Base-by-base conservation (phyloP, 2,888 invertebrate genomes). In the Microplitis manilae region DNA sequence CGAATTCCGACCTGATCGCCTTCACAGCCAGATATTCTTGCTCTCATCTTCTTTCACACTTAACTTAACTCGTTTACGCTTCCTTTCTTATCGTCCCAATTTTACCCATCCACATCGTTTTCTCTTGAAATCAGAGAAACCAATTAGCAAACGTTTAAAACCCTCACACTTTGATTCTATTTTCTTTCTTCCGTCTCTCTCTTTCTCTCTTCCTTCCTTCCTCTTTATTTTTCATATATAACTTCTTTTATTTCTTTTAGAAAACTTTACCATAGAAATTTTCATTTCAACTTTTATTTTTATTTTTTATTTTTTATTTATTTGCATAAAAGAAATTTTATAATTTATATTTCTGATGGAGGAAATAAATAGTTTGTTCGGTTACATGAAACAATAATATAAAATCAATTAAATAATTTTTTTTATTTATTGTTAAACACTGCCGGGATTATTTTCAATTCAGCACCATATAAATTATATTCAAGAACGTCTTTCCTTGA, bases 1-100 rank as follows among this genome's bases (percentile, higher is more conserved):
- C 17, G 62, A 62, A 77, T 74, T 73, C 77, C 77, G 60, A 71
- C 9, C 67, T 72, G 72, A 76, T 76, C 68, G 72, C 72, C 71
- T 72, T 67, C 76, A 65, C 15, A 67, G 41, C 65, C 67, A 67
- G 71, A 76, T 50, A 50, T 67, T 67, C 38, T 65, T 30, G 6
- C 38, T 30, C 30, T 30, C 30, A 30, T 30, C 38, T 65, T 62
- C 62, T 62, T 38, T 38, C 38, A 30, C 9, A 62, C 62, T 62
- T 15, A 50, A 15, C 62, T 62, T n/a, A 17, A 62, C 62, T 62
- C 62, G 62, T 15, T 62, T 65, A 9, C 65, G 50, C 71, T 61
- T 69, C 59, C 69, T 15, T 64, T 61, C 64, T 64, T 50, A 50
- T 13, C 73, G 67, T 41, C 50, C 73, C 67, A 67, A 65, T 67